Evolutionary conservation across 2,888 invertebrate genomes (phyloP), one percentile per base, ranked within the genome.

Genomic region (Macaria liturata): DNA sequence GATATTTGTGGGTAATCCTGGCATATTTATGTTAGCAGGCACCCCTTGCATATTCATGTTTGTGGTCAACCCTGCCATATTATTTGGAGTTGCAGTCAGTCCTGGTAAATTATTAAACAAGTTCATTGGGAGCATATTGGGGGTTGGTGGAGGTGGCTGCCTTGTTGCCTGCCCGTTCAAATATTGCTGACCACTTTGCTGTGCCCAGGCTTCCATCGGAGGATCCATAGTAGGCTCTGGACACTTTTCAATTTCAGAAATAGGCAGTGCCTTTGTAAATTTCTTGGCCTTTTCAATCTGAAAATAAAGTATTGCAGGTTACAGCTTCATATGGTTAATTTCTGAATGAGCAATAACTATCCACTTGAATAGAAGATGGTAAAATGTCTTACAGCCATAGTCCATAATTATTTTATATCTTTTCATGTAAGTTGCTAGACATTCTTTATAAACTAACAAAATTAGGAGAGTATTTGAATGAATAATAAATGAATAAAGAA

Each of bases 251-350:
- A 62, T 52, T 53, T 63, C 61, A n/a, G 59, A 56, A 32, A 46
- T 42, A 30, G 57, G 49, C 9, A 56, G n/a, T 3, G 7, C 54
- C 9, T 68, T 72, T 49, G 76, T 78, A 32, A 52, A 65, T 3
- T 43, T 54, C 54, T 76, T 75, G 7, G 80, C 83, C 65, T 79
- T 84, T 66, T 81, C 79, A 51, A 81, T 77, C 88, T 88, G 71
- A 48, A 59, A 49, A 48, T 30, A 20, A 43, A 49, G 30, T 20
- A 20, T 40, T 37, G 9, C 30, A 39, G 9, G 20, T 20, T 20
- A 20, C 1, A 20, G 20, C 20, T 20, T 20, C 20, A 20, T 20
- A 20, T 20, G 20, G 20, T 20, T 20, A 20, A 20, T 20, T 20
- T 20, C 20, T 20, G 2, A 20, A 20, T 20, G 20, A 20, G 20